Evolutionary conservation across 1,140 invertebrate genomes (phyloP).

Genomic region (Drosophila busckii): DNA sequence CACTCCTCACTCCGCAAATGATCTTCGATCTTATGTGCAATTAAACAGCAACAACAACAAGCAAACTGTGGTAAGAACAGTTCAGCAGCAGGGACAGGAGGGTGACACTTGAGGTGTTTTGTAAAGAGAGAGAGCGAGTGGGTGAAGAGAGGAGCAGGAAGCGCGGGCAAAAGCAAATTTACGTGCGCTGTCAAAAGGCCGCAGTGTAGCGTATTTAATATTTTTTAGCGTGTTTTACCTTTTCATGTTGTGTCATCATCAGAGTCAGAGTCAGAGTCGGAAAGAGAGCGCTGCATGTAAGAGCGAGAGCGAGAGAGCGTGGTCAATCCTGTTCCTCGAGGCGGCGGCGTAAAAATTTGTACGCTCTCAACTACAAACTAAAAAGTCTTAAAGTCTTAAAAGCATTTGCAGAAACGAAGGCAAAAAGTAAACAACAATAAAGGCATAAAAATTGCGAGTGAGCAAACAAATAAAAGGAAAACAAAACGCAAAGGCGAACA

Average conservation of each 20-base stretch:
- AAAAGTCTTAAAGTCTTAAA: constrained; percentile 77
- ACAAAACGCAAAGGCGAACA: constrained; percentile 35
- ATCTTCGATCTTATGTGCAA: constrained; percentile 62
- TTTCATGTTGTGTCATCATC: constrained; percentile 78
- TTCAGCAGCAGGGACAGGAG: neutral
- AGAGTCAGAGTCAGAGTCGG: constrained; percentile 41
- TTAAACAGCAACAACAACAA: constrained; percentile 50
- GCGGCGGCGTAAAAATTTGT: constrained; percentile 59
- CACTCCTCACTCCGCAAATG: no score
- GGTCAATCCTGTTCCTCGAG: constrained; percentile 57
- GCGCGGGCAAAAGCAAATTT: constrained; percentile 70
- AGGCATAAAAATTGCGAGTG: constrained; percentile 76
- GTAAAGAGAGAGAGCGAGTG: no score
- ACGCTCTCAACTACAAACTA: constrained; percentile 74
- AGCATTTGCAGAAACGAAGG: constrained; percentile 75
- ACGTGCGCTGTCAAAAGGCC: constrained; percentile 77
- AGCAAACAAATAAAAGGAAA: constrained; percentile 73
- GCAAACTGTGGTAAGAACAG: neutral
- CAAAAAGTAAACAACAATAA: constrained; percentile 76
- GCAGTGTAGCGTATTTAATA: constrained; percentile 77
- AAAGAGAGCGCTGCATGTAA: constrained; percentile 1
- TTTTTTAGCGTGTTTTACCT: constrained; percentile 78
- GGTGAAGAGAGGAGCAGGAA: constrained; percentile 1
- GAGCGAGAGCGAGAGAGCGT: constrained; percentile 4
- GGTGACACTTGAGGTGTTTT: no score